phyloP scores from a whole-genome alignment of 2,888 invertebrate genomes.

The Lasius platythorax region DNA sequence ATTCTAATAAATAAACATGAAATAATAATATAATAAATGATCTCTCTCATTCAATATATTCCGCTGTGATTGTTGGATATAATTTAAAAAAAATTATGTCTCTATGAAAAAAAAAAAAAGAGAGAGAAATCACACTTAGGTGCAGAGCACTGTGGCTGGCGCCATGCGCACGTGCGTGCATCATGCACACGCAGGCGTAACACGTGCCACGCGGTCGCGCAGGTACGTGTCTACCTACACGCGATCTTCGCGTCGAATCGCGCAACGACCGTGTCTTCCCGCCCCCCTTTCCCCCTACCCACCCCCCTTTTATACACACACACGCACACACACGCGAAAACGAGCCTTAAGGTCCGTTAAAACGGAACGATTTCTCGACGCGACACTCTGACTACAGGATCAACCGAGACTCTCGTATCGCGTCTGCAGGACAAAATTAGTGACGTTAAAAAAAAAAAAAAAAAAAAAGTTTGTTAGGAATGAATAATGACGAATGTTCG shows the following conservation, averaged over 20 bases:
- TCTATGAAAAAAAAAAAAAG: not conserved
- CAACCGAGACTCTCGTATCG: too few relatives aligned
- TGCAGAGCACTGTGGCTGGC: not conserved
- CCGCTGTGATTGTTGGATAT: not conserved
- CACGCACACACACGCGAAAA: conserved; percentile 20
- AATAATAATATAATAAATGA: too few relatives aligned
- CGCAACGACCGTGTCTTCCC: conserved; percentile 56
- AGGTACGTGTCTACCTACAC: conserved; percentile 57
- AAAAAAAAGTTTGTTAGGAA: not conserved
- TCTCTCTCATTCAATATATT: not conserved
- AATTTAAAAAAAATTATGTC: not conserved
- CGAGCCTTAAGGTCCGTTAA: not conserved
- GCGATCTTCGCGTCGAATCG: conserved; percentile 57
- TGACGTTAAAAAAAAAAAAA: not conserved
- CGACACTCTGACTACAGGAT: too few relatives aligned
- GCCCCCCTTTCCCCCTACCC: conserved; percentile 2
- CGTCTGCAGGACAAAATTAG: not conserved
- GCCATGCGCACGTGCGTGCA: conserved; percentile 50
- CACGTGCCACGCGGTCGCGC: conserved; percentile 66
- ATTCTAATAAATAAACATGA: conserved; percentile 88
- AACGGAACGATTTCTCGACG: not conserved
- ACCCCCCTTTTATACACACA: not conserved
- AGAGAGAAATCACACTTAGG: not conserved
- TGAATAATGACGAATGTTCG: not conserved
- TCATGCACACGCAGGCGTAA: conserved; percentile 61